A percentile compares a stretch with the other conserved stretches of the same genome.
Evolutionary conservation across 2,797 vertebrate genomes (phyloP).

Genomic region (Dallia pectoralis): DNA sequence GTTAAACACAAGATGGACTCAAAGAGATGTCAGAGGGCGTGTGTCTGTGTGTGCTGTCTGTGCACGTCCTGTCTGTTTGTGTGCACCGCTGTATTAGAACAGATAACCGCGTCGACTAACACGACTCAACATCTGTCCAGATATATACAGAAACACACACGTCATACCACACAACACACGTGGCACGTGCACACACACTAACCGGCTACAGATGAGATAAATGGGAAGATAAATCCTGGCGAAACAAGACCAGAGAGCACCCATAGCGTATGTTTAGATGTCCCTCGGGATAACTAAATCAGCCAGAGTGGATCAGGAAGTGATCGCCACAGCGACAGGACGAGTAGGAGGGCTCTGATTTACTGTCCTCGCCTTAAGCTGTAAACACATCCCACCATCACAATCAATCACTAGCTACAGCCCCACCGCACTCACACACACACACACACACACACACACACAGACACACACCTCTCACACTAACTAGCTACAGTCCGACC

Average conservation of each 20-base stretch:
- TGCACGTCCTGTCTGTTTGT: neutral
- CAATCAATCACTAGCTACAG: constrained; percentile 50
- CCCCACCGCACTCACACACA: constrained; percentile 21
- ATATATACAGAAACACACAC: constrained; percentile 13
- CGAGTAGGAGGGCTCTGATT: constrained; percentile 50
- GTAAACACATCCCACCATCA: constrained; percentile 55
- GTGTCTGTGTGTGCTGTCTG: constrained; percentile 1
- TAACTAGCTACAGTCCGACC: constrained; percentile 31
- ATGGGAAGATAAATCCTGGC: constrained; percentile 51
- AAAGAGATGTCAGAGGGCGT: neutral
- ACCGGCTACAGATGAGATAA: constrained; percentile 63
- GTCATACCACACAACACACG: constrained; percentile 1
- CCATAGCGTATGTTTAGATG: constrained; percentile 64
- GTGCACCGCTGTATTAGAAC: neutral
- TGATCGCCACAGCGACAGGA: constrained; percentile 64
- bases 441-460: constrained; percentile 24
- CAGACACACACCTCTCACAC: constrained; percentile 27
- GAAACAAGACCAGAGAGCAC: constrained; percentile 63
- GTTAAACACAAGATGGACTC: constrained; percentile 6
- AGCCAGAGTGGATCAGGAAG: constrained; percentile 72
- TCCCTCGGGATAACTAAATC: constrained; percentile 70
- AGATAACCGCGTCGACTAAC: neutral
- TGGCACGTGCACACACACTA: neutral
- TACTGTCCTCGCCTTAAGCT: constrained; percentile 52
- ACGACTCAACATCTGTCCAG: neutral